Evolutionary conservation across 1,140 invertebrate genomes (phyloP).

Genomic region (Lysiphlebus fabarum): DNA sequence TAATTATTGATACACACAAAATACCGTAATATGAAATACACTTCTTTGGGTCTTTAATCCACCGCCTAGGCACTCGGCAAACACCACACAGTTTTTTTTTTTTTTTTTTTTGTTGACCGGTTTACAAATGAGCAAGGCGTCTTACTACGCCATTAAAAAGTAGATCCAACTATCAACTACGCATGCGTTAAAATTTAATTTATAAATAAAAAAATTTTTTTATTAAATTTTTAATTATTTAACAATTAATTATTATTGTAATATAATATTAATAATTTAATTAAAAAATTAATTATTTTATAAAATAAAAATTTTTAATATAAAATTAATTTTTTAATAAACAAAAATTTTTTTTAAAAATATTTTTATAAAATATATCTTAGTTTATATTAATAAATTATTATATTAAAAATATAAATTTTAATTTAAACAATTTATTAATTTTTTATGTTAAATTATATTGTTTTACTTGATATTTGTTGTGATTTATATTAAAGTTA

Average conservation of each 20-base stretch:
- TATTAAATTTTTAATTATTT: not conserved
- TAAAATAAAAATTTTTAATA: no score
- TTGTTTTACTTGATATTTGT: no score
- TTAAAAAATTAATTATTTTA: not conserved
- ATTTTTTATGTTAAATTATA: no score
- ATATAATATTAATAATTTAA: slow-evolving; percentile 7
- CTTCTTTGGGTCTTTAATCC: slow-evolving; percentile 13
- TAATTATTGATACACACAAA: slow-evolving; percentile 20
- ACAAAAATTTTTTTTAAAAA: no score
- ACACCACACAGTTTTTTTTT: not conserved
- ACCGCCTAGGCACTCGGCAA: slow-evolving; percentile 12
- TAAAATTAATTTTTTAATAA: no score
- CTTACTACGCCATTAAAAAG: slow-evolving; percentile 31
- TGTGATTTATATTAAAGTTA: no score
- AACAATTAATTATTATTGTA: slow-evolving; percentile 14
- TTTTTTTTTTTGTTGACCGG: slow-evolving; percentile 28
- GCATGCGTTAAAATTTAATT: not conserved
- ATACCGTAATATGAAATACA: slow-evolving; percentile 1
- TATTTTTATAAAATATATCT: no score
- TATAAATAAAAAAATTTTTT: no score
- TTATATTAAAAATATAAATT: no score
- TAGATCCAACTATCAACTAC: slow-evolving; percentile 15
- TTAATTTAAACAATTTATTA: no score
- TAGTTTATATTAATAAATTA: no score
- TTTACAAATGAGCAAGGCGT: slow-evolving; percentile 45